phyloP scores from a whole-genome alignment of 1,140 invertebrate genomes.

The Agrypnia vestita region DNA sequence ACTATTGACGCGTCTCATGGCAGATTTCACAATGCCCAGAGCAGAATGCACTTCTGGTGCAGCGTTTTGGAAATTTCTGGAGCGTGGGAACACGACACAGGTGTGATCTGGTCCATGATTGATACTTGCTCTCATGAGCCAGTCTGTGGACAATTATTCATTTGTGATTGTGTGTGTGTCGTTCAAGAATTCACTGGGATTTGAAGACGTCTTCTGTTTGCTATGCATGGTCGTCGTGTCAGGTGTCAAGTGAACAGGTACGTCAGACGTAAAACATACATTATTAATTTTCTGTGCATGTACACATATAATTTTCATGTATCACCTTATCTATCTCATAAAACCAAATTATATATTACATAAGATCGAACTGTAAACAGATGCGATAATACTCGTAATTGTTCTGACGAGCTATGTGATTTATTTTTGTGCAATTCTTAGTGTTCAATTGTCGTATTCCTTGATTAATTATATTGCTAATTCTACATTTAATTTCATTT shows the following conservation, averaged over 20 bases:
- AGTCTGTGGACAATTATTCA: too few relatives aligned
- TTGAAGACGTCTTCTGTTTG: constrained; percentile 22
- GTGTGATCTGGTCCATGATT: constrained; percentile 53
- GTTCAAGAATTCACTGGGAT: constrained; percentile 32
- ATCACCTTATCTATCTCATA: too few relatives aligned
- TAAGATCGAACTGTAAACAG: too few relatives aligned
- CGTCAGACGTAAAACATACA: background rate
- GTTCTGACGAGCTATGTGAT: too few relatives aligned
- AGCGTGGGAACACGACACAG: constrained; percentile 58
- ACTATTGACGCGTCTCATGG: constrained; percentile 37
- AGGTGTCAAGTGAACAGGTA: constrained; percentile 2
- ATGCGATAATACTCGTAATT: too few relatives aligned
- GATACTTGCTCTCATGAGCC: constrained; percentile 32
- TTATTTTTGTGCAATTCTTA: too few relatives aligned
- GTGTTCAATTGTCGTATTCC: too few relatives aligned
- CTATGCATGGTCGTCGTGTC: background rate
- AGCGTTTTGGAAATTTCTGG: constrained; percentile 50
- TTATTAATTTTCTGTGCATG: background rate
- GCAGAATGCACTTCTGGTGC: background rate
- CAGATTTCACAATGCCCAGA: constrained; percentile 16
- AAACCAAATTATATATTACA: too few relatives aligned
- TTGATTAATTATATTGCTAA: too few relatives aligned
- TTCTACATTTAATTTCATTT: too few relatives aligned
- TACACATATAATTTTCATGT: too few relatives aligned
- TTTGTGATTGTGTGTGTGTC: constrained; percentile 7